Conservation (phyloP, 2,797 vertebrate genomes). For the Pipistrellus pipistrellus region DNA sequence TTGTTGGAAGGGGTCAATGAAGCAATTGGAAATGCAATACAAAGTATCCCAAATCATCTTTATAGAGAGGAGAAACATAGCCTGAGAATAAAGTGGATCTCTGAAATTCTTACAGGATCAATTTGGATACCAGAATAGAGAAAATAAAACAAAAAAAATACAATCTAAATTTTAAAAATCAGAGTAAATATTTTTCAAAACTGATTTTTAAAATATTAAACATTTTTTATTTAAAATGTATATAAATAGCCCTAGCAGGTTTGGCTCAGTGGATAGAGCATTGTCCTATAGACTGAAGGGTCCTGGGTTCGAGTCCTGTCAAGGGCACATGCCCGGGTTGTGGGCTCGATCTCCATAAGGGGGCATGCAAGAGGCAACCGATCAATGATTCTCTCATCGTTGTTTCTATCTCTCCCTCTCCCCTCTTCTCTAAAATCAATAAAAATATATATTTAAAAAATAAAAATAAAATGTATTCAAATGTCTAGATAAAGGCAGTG, state of each 20-base stretch:
- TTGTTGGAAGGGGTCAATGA: neutral
- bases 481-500: neutral
- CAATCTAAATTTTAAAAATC: neutral
- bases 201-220: neutral
- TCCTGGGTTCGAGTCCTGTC: too few relatives aligned
- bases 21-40: neutral
- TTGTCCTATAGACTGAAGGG: too few relatives aligned
- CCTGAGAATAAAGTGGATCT: neutral
- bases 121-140: conserved; percentile 18
- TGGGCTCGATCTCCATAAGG: too few relatives aligned
- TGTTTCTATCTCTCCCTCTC: too few relatives aligned
- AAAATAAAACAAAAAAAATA: conserved; percentile 16
- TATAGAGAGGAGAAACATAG: neutral
- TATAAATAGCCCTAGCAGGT: neutral
- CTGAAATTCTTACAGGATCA: conserved; percentile 11
- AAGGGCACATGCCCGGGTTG: too few relatives aligned
- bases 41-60: neutral
- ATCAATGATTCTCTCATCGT: too few relatives aligned
- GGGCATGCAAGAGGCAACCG: too few relatives aligned
- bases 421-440: too few relatives aligned
- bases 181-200: neutral
- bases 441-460: too few relatives aligned
- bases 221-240: neutral
- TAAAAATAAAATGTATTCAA: neutral
- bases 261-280: too few relatives aligned